phyloP scores from a whole-genome alignment of 2,888 invertebrate species.

The Oligia fasciuncula region DNA sequence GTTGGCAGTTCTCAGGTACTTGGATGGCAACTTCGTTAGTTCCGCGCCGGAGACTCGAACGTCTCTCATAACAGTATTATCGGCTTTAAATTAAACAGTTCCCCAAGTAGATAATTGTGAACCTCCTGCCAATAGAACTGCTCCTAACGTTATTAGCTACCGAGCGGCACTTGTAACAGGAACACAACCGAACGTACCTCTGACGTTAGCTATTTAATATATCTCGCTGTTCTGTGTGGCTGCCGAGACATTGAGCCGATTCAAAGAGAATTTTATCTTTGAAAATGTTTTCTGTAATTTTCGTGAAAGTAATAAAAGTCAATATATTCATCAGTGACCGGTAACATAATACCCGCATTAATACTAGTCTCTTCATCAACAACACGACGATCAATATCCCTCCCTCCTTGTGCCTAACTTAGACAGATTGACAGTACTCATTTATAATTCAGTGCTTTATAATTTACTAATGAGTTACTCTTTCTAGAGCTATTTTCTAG shows the following conservation, averaged over 20 bases:
- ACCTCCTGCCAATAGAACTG: slow-evolving; percentile 60
- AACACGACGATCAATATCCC: slow-evolving; percentile 12
- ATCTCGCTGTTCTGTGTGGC: slow-evolving; percentile 6
- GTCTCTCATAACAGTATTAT: slow-evolving; percentile 64
- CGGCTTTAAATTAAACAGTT: slow-evolving; percentile 67
- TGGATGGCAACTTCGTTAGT: slow-evolving; percentile 56
- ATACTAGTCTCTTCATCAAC: slow-evolving; percentile 7
- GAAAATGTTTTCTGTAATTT: slow-evolving; percentile 6
- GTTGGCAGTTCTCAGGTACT: slow-evolving; percentile 34
- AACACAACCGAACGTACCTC: slow-evolving; percentile 34
- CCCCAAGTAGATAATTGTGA: slow-evolving; percentile 62
- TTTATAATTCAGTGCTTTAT: slow-evolving; percentile 17
- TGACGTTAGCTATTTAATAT: slow-evolving; percentile 38
- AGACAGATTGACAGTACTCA: neutral
- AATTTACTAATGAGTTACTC: slow-evolving; percentile 27
- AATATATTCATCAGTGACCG: neutral
- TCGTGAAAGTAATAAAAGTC: neutral
- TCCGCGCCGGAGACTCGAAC: slow-evolving; percentile 42
- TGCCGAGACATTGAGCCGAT: slow-evolving; percentile 21
- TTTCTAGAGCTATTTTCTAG: slow-evolving; percentile 18
- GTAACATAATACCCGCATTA: slow-evolving; percentile 4
- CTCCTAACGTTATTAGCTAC: slow-evolving; percentile 60
- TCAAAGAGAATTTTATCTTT: slow-evolving; percentile 20
- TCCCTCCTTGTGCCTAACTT: neutral
- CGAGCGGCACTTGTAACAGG: slow-evolving; percentile 29